phyloP scores from a whole-genome alignment of 1,140 invertebrate genomes.

The Lasioglossum baleicum region DNA sequence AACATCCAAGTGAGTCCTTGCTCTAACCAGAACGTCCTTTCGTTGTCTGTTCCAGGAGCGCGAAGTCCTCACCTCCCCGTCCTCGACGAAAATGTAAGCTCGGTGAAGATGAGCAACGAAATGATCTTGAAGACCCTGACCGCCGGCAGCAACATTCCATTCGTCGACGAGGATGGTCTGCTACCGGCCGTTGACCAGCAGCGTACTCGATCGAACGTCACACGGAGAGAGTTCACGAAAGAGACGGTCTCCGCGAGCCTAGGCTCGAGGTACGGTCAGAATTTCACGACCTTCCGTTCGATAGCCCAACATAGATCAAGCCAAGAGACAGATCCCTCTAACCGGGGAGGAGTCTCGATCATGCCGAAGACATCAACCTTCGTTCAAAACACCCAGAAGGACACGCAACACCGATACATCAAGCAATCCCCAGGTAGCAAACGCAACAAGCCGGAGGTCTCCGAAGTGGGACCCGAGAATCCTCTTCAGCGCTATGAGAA shows the following conservation, averaged over 20 bases:
- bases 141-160: constrained; percentile 49
- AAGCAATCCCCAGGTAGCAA: constrained; percentile 28
- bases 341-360: not conserved
- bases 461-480: constrained; percentile 21
- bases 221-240: constrained; percentile 43
- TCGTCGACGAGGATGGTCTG: constrained; percentile 59
- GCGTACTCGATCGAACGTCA: constrained; percentile 26
- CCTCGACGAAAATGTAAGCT: constrained; percentile 19
- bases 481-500: constrained; percentile 46
- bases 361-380: constrained; percentile 17
- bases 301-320: not conserved
- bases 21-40: too few species aligned
- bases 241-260: constrained; percentile 19
- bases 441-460: constrained; percentile 2
- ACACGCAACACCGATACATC: constrained; percentile 23
- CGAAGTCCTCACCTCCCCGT: not conserved
- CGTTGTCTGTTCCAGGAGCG: not conserved
- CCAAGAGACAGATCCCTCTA: constrained; percentile 17
- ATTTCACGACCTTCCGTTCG: constrained; percentile 43
- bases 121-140: constrained; percentile 47
- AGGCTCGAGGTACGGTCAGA: constrained; percentile 31
- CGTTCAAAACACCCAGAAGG: constrained; percentile 20
- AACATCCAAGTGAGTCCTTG: too few species aligned
- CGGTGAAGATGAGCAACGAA: constrained; percentile 60
- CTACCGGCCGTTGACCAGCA: constrained; percentile 4